Base-by-base conservation (phyloP, 2,888 invertebrate genomes). In the Dexiosoma caninum region DNA sequence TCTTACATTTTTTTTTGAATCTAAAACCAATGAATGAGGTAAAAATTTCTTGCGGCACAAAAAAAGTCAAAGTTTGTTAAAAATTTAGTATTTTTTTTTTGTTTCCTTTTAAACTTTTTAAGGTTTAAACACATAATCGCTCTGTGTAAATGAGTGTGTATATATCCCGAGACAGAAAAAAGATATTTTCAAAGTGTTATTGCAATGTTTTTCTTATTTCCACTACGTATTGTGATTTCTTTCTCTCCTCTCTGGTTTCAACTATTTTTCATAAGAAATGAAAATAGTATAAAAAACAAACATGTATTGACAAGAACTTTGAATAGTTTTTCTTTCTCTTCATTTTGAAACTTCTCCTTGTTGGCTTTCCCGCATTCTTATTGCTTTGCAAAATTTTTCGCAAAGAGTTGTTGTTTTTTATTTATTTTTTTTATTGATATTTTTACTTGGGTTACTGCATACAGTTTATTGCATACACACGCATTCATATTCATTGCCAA, bases 211-310 rank as follows among this genome's bases (percentile, higher is more conserved):
- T 66, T 66, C 23, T 71, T 71, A n/a, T 66, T 19, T 51, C n/a
- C 27, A 64, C 16, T 57, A 46, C 32, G 53, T 53, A n/a, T 16
- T 23, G 19, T 14, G 19, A 46, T 14, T 1, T 10, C 21, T 21
- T 16, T 7, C n/a, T 30, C 32, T 30, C 8, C 21, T n/a, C 16
- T 46, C 14, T 44, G 16, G 16, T 12, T 27, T 40, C 5, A 9
- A 35, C 40, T 27, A 49, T 35, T 23, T 16, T 67, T 23, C 21
- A n/a, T 49, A 57, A 46, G 70, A 55, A 71, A 35, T 76, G 19
- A 76, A 66, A 71, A 71, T 72, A 57, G 44, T 77, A 76, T 67
- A 62, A 76, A 71, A 76, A 60, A 72, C 37, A 55, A 69, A 77
- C 66, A 67, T 64, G 35, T 51, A 77, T 72, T 77, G 70, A 77